Evolutionary conservation across 2,113 vertebrate species (phyloP).

Genomic region (Lepus europaeus): DNA sequence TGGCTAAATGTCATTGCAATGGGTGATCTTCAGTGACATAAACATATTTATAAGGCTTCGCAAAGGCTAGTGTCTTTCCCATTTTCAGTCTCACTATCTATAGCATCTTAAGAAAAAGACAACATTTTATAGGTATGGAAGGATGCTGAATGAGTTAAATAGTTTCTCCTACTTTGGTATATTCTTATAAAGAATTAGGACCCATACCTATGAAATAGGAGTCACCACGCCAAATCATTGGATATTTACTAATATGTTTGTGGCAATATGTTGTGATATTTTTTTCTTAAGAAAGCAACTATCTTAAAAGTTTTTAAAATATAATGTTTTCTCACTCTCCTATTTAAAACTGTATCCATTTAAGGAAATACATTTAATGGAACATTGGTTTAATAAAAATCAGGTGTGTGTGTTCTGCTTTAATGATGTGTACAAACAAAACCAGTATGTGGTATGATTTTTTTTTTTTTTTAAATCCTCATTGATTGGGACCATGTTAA

Average conservation of each 20-base stretch:
- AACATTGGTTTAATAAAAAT: slow-evolving; percentile 59
- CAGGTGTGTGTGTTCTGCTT: neutral
- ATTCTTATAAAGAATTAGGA: neutral
- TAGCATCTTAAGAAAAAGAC: neutral
- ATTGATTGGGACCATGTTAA: neutral
- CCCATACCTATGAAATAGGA: neutral
- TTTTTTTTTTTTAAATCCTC: neutral
- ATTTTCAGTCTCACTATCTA: slow-evolving; percentile 8
- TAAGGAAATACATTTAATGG: slow-evolving; percentile 38
- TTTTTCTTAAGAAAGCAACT: slow-evolving; percentile 31
- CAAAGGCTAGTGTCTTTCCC: neutral
- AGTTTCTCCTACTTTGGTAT: neutral
- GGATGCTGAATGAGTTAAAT: neutral
- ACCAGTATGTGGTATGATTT: neutral
- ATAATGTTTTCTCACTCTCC: neutral
- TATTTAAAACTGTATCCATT: slow-evolving; percentile 4
- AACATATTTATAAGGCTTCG: neutral
- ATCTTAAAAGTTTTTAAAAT: slow-evolving; percentile 30
- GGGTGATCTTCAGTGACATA: slow-evolving; percentile 1
- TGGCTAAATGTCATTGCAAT: neutral
- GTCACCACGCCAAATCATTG: neutral
- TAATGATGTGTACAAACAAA: slow-evolving; percentile 56
- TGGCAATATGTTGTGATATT: neutral
- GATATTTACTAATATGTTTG: neutral
- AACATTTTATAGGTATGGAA: neutral